Conservation (phyloP, 2,113 vertebrate species). For the Bostrychus sinensis region DNA sequence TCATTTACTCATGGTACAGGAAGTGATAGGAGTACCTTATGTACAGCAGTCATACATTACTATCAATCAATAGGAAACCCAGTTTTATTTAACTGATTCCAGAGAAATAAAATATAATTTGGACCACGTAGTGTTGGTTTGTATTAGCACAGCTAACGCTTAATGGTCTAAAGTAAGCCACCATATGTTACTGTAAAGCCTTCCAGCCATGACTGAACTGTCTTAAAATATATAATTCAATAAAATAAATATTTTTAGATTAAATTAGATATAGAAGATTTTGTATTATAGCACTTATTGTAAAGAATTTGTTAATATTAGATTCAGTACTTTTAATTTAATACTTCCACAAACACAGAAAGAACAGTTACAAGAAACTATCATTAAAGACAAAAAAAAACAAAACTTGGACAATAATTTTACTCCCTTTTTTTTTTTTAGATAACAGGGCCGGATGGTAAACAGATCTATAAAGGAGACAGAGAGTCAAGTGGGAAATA, state of each 20-base stretch:
- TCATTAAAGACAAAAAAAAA: too few species aligned
- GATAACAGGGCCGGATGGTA: constrained; percentile 97
- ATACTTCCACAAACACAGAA: background rate
- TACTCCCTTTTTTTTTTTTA: constrained; percentile 46
- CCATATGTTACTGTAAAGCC: background rate
- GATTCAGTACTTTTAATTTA: too few species aligned
- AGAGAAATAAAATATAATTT: background rate
- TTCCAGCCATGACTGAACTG: too few species aligned
- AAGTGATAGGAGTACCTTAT: background rate
- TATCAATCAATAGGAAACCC: too few species aligned
- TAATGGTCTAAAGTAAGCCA: background rate
- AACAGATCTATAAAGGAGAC: constrained; percentile 96
- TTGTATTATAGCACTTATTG: too few species aligned
- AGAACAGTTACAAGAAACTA: background rate
- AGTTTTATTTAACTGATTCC: background rate
- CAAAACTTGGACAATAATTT: background rate
- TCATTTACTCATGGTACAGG: background rate
- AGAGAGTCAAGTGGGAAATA: constrained; percentile 98
- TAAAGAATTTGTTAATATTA: too few species aligned
- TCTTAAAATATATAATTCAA: too few species aligned
- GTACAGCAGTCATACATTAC: too few species aligned
- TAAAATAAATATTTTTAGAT: too few species aligned
- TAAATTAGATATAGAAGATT: too few species aligned
- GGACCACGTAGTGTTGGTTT: background rate
- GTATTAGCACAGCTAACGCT: background rate